Conservation (phyloP, 2,888 invertebrate genomes). For the Drosophila testacea region DNA sequence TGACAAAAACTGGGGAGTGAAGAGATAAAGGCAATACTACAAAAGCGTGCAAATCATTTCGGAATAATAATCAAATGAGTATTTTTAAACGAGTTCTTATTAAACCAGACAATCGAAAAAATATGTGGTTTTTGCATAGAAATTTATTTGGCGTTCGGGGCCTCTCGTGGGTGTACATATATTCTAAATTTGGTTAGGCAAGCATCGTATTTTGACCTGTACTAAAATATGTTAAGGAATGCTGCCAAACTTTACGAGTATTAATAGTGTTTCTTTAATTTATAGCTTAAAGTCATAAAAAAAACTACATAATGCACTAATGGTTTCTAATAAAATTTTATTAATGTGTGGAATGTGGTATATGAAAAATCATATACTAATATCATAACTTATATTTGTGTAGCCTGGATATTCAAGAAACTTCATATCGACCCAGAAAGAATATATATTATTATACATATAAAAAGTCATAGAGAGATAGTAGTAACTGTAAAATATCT, state of each 20-base stretch:
- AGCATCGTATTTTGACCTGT: neutral
- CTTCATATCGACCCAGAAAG: neutral
- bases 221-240: neutral
- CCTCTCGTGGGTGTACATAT: neutral
- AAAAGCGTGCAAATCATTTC: neutral
- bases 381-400: no score
- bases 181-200: neutral
- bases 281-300: neutral
- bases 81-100: slow-evolving; percentile 1
- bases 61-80: neutral
- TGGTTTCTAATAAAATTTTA: neutral
- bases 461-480: no score
- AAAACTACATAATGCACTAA: neutral
- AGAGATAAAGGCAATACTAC: neutral
- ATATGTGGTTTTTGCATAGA: neutral
- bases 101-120: neutral
- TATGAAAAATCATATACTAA: no score
- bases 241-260: neutral
- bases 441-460: no score
- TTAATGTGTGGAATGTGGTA: no score
- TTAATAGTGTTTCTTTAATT: neutral
- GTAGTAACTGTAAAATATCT: no score
- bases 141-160: neutral
- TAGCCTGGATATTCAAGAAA: neutral
- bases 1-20: neutral